Base-by-base conservation (phyloP, 2,888 invertebrate genomes). In the Spatulosminthurus flaviceps region DNA sequence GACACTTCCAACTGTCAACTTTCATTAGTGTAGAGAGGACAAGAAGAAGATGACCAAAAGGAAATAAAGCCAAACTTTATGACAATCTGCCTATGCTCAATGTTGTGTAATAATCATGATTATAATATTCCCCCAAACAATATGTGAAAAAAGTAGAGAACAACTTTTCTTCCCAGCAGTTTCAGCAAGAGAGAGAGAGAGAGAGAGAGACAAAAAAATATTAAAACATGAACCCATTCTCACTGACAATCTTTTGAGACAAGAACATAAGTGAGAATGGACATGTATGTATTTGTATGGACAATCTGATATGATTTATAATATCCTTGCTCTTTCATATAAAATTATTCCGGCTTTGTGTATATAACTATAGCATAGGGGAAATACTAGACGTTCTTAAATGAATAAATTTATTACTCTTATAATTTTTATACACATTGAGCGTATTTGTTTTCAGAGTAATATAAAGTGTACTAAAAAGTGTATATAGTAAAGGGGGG, bases 71-170 rank as follows among this genome's bases (percentile, higher is more conserved):
- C 22, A 9, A 72, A 72, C 72, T 72, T 72, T 72, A 72, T 72
- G 43, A 51, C 51, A 43, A 72, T 72, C 51, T 51, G 26, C 72
- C 24, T 72, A n/a, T n/a, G 43, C 51, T 67, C 29, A 67, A 72
- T 70, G 70, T 22, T 1, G 24, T 72, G 22, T 72, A 43, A 72
- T 72, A 72, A 72, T 29, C n/a, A 67, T 72, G 43, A 72, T 43
- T 43, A 43, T 72, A 43, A 72, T 72, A 72, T 43, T 72, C 51
- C 71, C 43, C 41, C 42, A 21, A 7, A 34, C n/a, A 28, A 67
- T 67, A 11, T 67, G 29, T 28, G 28, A 28, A 26, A 19, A 2
- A 19, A 19, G 51, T 51, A 51, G 16, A 51, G 51, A 51, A 51
- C 34, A 9, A 51, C 5, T 19, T 5, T 19, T 51, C 16, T 51